Evolutionary conservation across 2,113 vertebrate species (phyloP).

Genomic region (Syngnathus scovelli): DNA sequence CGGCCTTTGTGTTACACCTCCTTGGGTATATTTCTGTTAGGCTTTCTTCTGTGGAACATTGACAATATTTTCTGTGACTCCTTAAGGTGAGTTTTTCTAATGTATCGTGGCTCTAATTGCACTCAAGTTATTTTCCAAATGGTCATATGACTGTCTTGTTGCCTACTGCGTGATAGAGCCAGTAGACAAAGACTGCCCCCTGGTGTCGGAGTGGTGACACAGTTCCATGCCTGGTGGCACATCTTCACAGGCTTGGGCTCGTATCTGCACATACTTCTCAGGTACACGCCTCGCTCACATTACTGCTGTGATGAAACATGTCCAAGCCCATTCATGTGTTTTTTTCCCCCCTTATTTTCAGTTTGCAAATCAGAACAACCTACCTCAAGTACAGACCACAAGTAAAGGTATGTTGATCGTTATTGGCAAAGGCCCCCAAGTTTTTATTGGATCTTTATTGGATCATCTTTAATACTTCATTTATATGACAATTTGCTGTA

Average conservation of each 20-base stretch:
- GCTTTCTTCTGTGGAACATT: conserved; percentile 94
- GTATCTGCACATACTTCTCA: conserved; percentile 93
- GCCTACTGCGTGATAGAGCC: conserved; percentile 62
- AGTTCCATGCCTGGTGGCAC: conserved; percentile 99
- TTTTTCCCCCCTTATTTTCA: conserved; percentile 34
- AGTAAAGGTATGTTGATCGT: conserved; percentile 78
- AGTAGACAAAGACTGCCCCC: conserved; percentile 79
- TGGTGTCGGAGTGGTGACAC: conserved; percentile 82
- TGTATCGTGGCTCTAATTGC: not conserved
- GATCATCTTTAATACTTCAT: not conserved
- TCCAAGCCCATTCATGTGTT: not conserved
- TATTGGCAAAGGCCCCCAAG: not conserved
- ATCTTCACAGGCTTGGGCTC: conserved; percentile 95
- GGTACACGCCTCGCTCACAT: conserved; percentile 65
- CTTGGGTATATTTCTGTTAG: conserved; percentile 85
- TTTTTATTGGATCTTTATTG: too few species aligned
- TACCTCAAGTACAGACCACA: conserved; percentile 92
- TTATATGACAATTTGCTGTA: not conserved
- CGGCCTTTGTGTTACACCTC: conserved; percentile 87
- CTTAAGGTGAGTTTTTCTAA: conserved; percentile 75
- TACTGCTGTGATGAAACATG: not conserved
- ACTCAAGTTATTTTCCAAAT: too few species aligned
- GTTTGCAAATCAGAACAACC: conserved; percentile 91
- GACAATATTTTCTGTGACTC: conserved; percentile 94
- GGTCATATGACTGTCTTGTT: too few species aligned